Evolutionary conservation across 2,797 vertebrate genomes (phyloP).

Genomic region (Pseudocheirus occidentalis): DNA sequence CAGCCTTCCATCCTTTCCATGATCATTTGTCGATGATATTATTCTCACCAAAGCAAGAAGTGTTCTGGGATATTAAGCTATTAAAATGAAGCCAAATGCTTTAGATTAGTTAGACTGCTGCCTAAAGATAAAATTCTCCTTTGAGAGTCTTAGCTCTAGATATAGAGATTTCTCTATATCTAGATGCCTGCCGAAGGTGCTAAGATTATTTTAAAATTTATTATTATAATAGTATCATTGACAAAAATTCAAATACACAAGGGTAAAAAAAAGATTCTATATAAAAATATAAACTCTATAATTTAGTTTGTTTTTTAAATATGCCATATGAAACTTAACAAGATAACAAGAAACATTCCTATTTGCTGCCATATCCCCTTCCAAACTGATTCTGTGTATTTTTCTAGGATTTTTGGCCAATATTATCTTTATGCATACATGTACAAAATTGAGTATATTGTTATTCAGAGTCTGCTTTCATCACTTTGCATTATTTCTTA

Average conservation of each 20-base stretch:
- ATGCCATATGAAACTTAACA: background rate
- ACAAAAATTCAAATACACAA: background rate
- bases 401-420: background rate
- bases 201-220: background rate
- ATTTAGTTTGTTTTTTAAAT: background rate
- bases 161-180: conserved; percentile 10
- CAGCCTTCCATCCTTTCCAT: conserved; percentile 3
- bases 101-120: conserved; percentile 8
- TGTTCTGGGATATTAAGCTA: background rate
- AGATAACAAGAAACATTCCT: background rate
- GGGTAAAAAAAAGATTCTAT: background rate
- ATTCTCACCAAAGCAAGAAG: conserved; percentile 4
- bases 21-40: background rate
- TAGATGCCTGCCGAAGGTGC: background rate
- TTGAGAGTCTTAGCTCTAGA: background rate
- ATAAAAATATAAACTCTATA: background rate
- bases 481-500: background rate
- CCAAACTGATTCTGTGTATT: background rate
- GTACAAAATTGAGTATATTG: background rate
- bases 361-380: background rate
- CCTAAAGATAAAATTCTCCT: background rate
- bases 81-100: conserved; percentile 44
- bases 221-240: background rate
- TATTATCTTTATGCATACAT: background rate
- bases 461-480: background rate